These are phyloP conservation scores for Batillaria attramentaria DNA, from an alignment of 1,140 invertebrate genomes.

Conservation along the genomic window DNA sequence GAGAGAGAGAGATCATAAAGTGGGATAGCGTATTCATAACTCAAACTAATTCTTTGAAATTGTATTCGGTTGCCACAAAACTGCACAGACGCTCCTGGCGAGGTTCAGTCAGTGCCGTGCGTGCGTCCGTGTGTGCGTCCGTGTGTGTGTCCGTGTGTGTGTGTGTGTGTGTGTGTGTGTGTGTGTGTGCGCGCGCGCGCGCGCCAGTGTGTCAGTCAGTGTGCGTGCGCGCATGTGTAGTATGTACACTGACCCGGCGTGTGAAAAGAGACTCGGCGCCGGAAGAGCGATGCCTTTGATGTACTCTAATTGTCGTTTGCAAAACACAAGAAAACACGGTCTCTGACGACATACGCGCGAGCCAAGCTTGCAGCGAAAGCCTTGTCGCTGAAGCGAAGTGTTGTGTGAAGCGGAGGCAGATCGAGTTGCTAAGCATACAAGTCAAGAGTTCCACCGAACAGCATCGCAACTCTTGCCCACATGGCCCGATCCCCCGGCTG, in stretches of 20 bases:
- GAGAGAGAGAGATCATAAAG: no score
- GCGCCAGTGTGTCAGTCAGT: background rate
- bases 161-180: constrained; percentile 13
- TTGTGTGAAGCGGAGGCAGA: background rate
- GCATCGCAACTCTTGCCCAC: background rate
- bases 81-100: no score
- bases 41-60: no score
- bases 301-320: no score
- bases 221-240: background rate
- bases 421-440: background rate
- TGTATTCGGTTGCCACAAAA: no score
- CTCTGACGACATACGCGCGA: no score
- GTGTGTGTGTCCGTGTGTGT: background rate
- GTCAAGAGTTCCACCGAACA: background rate
- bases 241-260: background rate
- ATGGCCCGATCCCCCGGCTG: background rate
- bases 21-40: no score
- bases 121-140: background rate
- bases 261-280: background rate
- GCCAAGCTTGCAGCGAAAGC: no score
- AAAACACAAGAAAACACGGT: no score
- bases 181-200: background rate
- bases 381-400: background rate
- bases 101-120: no score
- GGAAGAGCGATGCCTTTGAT: background rate